Percentiles rank a stretch among this genome's conserved stretches.
Evolutionary conservation across 2,113 vertebrate genomes (phyloP).

Genomic region (Cygnus buccinator): DNA sequence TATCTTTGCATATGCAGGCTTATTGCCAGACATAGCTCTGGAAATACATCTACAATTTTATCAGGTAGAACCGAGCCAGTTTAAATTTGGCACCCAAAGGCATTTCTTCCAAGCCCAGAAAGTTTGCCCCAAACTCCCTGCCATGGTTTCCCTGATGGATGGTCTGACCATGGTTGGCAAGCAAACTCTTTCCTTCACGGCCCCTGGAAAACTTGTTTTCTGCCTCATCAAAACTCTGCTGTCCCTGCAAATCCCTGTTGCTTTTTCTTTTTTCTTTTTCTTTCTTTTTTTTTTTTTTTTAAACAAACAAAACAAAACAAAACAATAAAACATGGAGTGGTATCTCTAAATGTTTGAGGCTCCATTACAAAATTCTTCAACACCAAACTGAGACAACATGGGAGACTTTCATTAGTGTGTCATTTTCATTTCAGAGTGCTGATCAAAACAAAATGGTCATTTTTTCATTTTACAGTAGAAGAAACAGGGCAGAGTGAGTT

Average conservation of each 20-base stretch:
- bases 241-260: neutral
- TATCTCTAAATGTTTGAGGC: neutral
- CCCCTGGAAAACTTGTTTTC: neutral
- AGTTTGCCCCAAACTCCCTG: neutral
- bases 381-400: neutral
- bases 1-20: neutral
- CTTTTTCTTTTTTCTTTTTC: neutral
- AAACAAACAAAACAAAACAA: neutral
- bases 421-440: neutral
- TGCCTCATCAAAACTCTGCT: neutral
- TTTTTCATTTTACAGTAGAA: neutral
- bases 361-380: neutral
- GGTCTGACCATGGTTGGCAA: neutral
- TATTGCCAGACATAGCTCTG: neutral
- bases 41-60: neutral
- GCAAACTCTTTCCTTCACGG: neutral
- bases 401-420: neutral
- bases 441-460: neutral
- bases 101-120: neutral
- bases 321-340: too few species aligned
- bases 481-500: neutral
- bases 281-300: rapidly evolving
- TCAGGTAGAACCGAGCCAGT: neutral
- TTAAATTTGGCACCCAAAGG: neutral
- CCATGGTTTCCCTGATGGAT: neutral